Conservation (phyloP, 2,113 vertebrate genomes). For the Meriones unguiculatus region DNA sequence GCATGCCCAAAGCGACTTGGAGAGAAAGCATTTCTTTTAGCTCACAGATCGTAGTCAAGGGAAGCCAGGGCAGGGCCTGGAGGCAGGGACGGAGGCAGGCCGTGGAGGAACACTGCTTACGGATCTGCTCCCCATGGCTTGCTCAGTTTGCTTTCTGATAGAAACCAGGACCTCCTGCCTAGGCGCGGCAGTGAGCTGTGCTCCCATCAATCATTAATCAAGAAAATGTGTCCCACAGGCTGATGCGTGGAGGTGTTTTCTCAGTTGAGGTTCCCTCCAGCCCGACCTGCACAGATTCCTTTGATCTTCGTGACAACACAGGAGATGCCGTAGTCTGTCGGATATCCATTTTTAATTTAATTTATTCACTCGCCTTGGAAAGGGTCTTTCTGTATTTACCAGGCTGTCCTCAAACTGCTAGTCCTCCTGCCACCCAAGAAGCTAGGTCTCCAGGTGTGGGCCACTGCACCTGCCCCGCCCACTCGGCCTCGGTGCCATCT, state of each 20-base stretch:
- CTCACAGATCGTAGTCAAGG: not conserved
- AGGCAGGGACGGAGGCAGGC: not conserved
- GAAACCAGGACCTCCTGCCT: not conserved
- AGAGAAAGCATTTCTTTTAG: not conserved
- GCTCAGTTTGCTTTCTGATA: not conserved
- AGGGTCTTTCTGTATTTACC: not conserved
- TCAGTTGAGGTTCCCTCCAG: not conserved
- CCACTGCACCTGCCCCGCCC: too few species aligned
- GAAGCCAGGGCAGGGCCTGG: not conserved
- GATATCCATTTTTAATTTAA: not conserved
- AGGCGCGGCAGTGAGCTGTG: not conserved
- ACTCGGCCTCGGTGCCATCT: fast-evolving
- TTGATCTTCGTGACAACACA: not conserved
- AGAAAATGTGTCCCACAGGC: not conserved
- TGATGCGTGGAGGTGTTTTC: not conserved
- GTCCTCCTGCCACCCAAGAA: not conserved
- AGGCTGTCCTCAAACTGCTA: not conserved
- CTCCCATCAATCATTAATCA: not conserved
- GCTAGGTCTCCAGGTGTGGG: not conserved
- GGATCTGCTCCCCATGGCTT: not conserved
- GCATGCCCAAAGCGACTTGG: not conserved
- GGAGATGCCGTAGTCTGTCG: fast-evolving
- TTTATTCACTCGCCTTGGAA: not conserved
- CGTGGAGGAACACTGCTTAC: not conserved
- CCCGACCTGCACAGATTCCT: not conserved